A percentile compares a stretch with the other conserved stretches of the same genome.
Evolutionary conservation across 2,888 invertebrate genomes (phyloP).

Genomic region (Zaprionus lineosus): DNA sequence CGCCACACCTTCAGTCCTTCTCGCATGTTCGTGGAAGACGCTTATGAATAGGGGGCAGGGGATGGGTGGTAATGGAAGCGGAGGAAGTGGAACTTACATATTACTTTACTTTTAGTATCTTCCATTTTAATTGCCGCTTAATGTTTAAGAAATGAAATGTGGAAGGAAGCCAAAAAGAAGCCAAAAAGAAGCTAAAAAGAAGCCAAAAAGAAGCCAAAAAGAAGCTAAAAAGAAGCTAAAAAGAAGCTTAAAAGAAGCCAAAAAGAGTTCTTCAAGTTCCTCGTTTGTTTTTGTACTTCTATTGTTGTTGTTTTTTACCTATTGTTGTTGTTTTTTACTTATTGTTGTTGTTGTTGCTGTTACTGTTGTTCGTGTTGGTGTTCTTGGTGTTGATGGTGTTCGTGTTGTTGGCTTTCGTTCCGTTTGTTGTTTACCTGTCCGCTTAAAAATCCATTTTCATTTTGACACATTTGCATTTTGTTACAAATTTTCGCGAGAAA

Average conservation of each 20-base stretch:
- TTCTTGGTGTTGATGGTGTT: neutral
- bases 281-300: neutral
- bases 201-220: no score
- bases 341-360: constrained; percentile 1
- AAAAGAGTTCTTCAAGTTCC: constrained; percentile 21
- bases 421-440: constrained; percentile 36
- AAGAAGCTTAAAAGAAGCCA: no score
- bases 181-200: no score
- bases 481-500: constrained; percentile 51
- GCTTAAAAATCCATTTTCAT: constrained; percentile 61
- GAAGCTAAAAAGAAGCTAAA: no score
- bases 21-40: constrained; percentile 18
- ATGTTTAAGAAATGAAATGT: constrained; percentile 49
- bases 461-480: constrained; percentile 66
- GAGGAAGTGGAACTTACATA: constrained; percentile 1
- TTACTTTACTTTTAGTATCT: constrained; percentile 20
- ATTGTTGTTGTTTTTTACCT: neutral
- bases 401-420: constrained; percentile 18
- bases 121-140: constrained; percentile 60
- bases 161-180: no score
- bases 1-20: no score
- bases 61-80: no score
- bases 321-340: neutral
- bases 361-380: constrained; percentile 1
- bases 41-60: neutral